Percentiles rank a stretch among this genome's conserved stretches.
Evolutionary conservation across 2,797 vertebrate species (phyloP).

Genomic region (Enteromius treurensis): DNA sequence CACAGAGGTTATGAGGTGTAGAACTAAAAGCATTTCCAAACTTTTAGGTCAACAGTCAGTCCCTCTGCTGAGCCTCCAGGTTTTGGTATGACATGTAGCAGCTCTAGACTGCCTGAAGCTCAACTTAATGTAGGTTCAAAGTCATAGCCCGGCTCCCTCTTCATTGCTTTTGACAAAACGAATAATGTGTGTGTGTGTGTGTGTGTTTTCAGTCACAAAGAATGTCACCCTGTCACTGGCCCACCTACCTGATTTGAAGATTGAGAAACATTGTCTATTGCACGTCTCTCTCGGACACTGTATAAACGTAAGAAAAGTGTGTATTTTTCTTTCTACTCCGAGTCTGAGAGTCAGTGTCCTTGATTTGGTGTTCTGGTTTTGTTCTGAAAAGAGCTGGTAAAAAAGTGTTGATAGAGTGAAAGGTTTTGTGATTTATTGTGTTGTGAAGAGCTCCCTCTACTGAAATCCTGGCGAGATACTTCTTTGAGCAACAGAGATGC

Average conservation of each 20-base stretch:
- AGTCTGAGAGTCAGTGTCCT: neutral
- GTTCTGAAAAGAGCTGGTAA: neutral
- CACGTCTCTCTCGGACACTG: neutral
- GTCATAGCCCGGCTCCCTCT: constrained; percentile 48
- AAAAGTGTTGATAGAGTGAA: neutral
- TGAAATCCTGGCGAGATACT: constrained; percentile 46
- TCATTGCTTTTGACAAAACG: constrained; percentile 58
- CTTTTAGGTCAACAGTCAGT: constrained; percentile 56
- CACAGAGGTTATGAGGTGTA: constrained; percentile 36
- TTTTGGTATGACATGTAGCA: constrained; percentile 54
- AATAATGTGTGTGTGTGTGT: constrained; percentile 17
- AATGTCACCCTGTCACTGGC: constrained; percentile 52
- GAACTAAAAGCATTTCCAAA: constrained; percentile 59
- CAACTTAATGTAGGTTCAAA: constrained; percentile 63
- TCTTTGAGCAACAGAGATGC: neutral
- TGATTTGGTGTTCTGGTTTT: constrained; percentile 19
- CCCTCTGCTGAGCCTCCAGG: constrained; percentile 49
- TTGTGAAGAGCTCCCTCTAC: constrained; percentile 66
- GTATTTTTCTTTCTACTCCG: neutral
- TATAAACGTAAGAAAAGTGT: constrained; percentile 13
- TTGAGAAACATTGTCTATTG: constrained; percentile 29
- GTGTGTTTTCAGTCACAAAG: constrained; percentile 45
- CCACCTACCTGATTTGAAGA: constrained; percentile 15
- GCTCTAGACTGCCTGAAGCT: constrained; percentile 56
- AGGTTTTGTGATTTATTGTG: constrained; percentile 27